These are phyloP conservation scores for Aldabrachelys gigantea DNA, from an alignment of 2,113 vertebrate genomes.

Conservation along the genomic window DNA sequence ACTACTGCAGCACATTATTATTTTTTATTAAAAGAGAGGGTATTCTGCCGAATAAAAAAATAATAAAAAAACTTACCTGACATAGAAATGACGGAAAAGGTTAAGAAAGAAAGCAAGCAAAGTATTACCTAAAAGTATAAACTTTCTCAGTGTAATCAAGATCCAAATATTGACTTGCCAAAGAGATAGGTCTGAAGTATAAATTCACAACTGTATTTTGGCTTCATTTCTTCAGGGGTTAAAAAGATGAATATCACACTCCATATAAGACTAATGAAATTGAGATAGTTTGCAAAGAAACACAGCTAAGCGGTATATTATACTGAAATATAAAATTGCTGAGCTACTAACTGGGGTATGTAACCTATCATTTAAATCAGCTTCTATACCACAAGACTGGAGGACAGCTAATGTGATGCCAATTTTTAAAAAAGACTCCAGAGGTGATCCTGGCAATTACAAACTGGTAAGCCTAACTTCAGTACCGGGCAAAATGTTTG, in stretches of 20 bases:
- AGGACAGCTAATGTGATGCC: too few species aligned
- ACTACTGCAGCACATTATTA: background rate
- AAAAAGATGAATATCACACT: background rate
- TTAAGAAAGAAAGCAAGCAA: background rate
- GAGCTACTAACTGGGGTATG: too few species aligned
- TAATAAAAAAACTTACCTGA: background rate
- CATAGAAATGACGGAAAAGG: background rate
- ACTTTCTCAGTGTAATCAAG: background rate
- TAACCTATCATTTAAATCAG: too few species aligned
- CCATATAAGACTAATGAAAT: background rate
- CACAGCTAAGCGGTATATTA: background rate
- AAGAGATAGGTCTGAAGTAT: background rate
- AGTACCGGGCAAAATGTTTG: too few species aligned
- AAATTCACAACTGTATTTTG: background rate
- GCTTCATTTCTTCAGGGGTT: background rate
- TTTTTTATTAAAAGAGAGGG: background rate
- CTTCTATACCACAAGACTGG: too few species aligned
- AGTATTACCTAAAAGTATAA: rapidly evolving
- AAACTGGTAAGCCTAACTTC: too few species aligned
- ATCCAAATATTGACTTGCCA: background rate
- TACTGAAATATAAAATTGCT: background rate
- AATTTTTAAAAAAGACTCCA: too few species aligned
- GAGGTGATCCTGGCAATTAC: too few species aligned
- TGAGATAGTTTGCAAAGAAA: background rate
- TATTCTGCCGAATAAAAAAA: too few species aligned